phyloP scores from a whole-genome alignment of 2,888 invertebrate genomes.

The Himalopsyche anomala region DNA sequence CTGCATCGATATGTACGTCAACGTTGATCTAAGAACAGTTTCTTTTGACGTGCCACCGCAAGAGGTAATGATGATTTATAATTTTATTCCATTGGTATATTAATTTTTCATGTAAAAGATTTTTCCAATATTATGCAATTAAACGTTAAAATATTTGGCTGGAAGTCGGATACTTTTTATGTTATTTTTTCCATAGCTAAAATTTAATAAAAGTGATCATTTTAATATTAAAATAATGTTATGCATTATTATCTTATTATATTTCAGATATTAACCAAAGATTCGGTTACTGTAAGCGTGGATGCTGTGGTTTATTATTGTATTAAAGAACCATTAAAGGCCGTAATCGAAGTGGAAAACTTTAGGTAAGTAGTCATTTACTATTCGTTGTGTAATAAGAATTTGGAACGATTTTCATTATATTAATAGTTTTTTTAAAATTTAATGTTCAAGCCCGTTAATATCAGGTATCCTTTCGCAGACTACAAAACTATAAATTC shows the following conservation, averaged over 20 bases:
- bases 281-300: conserved; percentile 95
- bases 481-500: too few relatives aligned
- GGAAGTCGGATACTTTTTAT: too few relatives aligned
- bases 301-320: conserved; percentile 93
- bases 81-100: conserved; percentile 58
- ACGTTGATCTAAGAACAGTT: conserved; percentile 94
- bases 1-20: conserved; percentile 94
- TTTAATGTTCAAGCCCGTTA: too few relatives aligned
- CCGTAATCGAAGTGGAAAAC: conserved; percentile 85
- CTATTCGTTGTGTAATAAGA: too few relatives aligned
- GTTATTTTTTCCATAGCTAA: too few relatives aligned
- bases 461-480: too few relatives aligned
- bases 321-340: conserved; percentile 87
- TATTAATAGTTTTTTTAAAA: too few relatives aligned
- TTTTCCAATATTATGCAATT: too few relatives aligned
- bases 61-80: conserved; percentile 79
- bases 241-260: conserved; percentile 66
- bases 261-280: conserved; percentile 88
- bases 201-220: background rate
- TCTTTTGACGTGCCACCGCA: conserved; percentile 98
- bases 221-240: conserved; percentile 50
- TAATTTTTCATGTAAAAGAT: too few relatives aligned
- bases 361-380: conserved; percentile 76
- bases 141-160: too few relatives aligned
- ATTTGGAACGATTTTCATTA: too few relatives aligned